A percentile compares a stretch with the other conserved stretches of the same genome.
These are phyloP conservation scores for Pempheris klunzingeri DNA, from an alignment of 2,797 vertebrate genomes.

Conservation along the genomic window DNA sequence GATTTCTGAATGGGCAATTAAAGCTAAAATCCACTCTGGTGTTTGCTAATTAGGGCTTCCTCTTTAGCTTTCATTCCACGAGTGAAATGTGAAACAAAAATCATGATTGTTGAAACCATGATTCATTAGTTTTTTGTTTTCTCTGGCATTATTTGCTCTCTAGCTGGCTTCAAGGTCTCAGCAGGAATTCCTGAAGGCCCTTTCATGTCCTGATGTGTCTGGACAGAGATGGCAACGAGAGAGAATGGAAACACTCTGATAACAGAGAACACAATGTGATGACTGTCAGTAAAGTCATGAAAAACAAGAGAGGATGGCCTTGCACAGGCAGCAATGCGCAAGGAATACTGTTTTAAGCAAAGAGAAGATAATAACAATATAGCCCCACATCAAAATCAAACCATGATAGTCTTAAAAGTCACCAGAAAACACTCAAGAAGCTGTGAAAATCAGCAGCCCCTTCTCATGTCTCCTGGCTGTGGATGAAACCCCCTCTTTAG, in stretches of 20 bases:
- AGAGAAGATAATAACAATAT: neutral
- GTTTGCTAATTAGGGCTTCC: constrained; percentile 12
- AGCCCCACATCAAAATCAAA: neutral
- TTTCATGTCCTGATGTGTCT: constrained; percentile 62
- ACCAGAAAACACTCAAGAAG: neutral
- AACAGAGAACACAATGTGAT: constrained; percentile 46
- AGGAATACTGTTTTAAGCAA: neutral
- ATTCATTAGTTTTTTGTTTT: constrained; percentile 16
- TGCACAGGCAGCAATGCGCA: neutral
- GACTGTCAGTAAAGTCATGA: neutral
- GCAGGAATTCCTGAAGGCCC: constrained; percentile 40
- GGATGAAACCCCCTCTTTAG: neutral
- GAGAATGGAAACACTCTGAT: constrained; percentile 43
- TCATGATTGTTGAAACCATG: neutral
- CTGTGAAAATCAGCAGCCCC: neutral
- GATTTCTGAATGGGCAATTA: constrained; percentile 42
- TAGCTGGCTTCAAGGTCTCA: constrained; percentile 36
- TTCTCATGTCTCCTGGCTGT: constrained; percentile 9
- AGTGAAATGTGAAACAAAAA: constrained; percentile 7
- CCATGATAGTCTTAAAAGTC: neutral
- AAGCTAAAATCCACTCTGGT: neutral
- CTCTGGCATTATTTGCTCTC: constrained; percentile 8
- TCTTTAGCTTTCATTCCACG: constrained; percentile 8
- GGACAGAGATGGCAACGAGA: constrained; percentile 38
- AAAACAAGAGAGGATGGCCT: constrained; percentile 49